Base-by-base conservation (phyloP, 2,113 vertebrate genomes). In the Epinephelus lanceolatus region DNA sequence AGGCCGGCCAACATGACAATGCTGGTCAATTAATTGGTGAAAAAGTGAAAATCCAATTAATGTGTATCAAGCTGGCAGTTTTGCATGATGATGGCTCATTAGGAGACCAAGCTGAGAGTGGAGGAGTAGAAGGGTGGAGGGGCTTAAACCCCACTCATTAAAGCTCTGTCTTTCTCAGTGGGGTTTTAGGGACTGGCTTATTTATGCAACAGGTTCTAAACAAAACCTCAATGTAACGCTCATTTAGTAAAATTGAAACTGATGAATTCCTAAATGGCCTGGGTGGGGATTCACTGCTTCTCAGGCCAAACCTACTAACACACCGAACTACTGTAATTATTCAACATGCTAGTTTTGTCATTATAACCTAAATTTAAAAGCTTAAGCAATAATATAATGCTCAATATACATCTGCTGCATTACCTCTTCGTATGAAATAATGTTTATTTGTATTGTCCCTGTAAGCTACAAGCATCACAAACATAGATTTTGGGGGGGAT, bases 1-100 rank as follows among this genome's bases (percentile, higher is more conserved):
- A 81, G 95, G 90, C 93, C 83, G 93, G 91, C 94, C 94, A 94
- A 95, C 94, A 95, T 91, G 87, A 97, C 96, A 96, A 96, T 96
- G 95, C 95, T 95, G 94, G 91, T 97, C 82, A 93, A 96, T 96
- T 96, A 95, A 96, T 95, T 94, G 93, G 95, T 94, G 91, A 94
- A 95, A 94, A 95, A 95, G 93, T 95, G 94, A 95, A 95, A 96
- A 96, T 97, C 97, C 96, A 98, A 97, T 98, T 97, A 97, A 97
- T 94, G 96, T 95, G 95, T 80, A 30, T 95, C 96, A 97, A 94
- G 95, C 96, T 95, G 96, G 95, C 96, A 91, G 94, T 96, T 96
- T 95, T 95, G 96, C 96, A 97, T 96, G 95, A 96, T 94, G 95
- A 96, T 91, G 75, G 95, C 95, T 96, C 96, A 97, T 97, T 97